Conservation (phyloP, 1,140 invertebrate species). For the Lasioglossum baleicum region DNA sequence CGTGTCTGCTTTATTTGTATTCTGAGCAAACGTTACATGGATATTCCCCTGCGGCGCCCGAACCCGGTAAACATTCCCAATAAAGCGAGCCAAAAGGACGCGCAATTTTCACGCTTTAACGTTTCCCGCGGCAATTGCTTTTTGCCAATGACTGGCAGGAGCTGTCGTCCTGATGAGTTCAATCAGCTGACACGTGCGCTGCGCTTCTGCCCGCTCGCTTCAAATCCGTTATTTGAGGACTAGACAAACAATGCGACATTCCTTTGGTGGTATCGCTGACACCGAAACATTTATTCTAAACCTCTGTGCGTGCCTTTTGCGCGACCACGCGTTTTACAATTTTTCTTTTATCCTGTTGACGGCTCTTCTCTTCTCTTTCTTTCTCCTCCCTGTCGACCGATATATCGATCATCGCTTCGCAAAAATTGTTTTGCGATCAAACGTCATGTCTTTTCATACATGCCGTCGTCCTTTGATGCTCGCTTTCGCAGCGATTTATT, state of each 20-base stretch:
- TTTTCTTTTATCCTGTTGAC: too few species aligned
- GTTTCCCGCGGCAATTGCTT: slow-evolving; percentile 54
- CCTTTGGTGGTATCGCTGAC: not conserved
- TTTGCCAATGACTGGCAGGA: slow-evolving; percentile 53
- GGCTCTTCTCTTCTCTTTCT: too few species aligned
- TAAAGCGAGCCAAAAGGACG: slow-evolving; percentile 37
- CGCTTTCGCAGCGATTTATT: too few species aligned
- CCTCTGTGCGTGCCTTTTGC: not conserved
- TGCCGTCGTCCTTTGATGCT: too few species aligned
- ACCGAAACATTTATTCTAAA: not conserved
- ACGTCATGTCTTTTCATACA: too few species aligned
- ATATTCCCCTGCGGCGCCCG: slow-evolving; percentile 36
- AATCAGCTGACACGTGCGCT: slow-evolving; percentile 12
- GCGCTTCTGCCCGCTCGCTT: not conserved
- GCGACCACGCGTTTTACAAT: too few species aligned
- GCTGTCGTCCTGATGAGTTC: slow-evolving; percentile 28
- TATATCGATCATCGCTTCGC: too few species aligned
- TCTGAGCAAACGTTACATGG: slow-evolving; percentile 45
- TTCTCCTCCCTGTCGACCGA: too few species aligned
- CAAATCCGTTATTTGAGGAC: slow-evolving; percentile 14
- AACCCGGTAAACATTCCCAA: slow-evolving; percentile 32
- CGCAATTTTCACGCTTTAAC: slow-evolving; percentile 64
- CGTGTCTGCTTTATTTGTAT: slow-evolving; percentile 34
- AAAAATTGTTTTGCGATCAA: too few species aligned
- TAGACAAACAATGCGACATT: not conserved